Evolutionary conservation across 2,888 invertebrate genomes (phyloP), one percentile per base, ranked within the genome.

Genomic region (Oscheius sp.): DNA sequence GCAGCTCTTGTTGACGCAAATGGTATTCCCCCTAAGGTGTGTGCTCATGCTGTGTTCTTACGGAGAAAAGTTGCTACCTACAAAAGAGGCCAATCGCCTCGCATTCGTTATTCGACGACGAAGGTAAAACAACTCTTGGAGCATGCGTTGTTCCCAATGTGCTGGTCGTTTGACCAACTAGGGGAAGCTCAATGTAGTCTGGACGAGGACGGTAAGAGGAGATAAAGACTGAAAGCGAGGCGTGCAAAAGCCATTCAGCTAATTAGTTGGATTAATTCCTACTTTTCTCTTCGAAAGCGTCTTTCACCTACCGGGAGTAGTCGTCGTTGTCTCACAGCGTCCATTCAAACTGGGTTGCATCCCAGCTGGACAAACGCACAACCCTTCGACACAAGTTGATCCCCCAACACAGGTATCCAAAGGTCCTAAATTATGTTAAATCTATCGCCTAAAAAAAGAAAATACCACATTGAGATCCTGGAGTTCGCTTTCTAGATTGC

Each of bases 331-430:
- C 55, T 76, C 78, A 69, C 81, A 81, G 48, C 79, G 78, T 17
- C 80, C 80, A 48, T 67, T 71, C 50, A 75, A 66, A 39, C 69
- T 72, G 6, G 82, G 75, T 34, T 76, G 61, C 61, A 61, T 61
- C 3, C 84, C 86, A 20, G 82, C 78, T 25, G 85, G 85, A 57
- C 86, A 86, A 29, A 86, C 67, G 68, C 86, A 86, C 34, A 75
- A 65, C 27, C 84, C 81, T 61, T 80, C 82, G 12, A 86, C 73
- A 71, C 86, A 86, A 27, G 69, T 68, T 17, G 83, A 81, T 17
- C 86, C 85, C 45, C 86, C 86, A 46, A 80, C 78, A 73, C 86
- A 86, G 39, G 70, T 64, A 71, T 85, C 85, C 31, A 84, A 74
- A 17, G 85, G 86, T 39, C 84, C 84, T 84, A 66, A 55, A 81